A percentile compares a stretch with the other conserved stretches of the same genome.
These are phyloP conservation scores for Illadopsis cleaveri DNA, from an alignment of 2,113 vertebrate genomes.

Conservation along the genomic window DNA sequence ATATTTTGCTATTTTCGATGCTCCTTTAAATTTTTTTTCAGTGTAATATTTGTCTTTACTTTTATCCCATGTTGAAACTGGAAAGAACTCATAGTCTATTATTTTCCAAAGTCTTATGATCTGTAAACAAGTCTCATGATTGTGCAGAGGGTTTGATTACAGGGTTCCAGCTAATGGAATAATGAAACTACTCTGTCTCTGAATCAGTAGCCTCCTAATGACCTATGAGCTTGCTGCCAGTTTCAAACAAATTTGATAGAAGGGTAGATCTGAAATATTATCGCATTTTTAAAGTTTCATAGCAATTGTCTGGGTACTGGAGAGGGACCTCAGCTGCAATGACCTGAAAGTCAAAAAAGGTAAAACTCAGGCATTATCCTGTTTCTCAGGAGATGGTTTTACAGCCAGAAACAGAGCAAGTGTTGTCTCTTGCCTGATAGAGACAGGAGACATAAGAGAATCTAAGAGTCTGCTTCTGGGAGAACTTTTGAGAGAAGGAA, in stretches of 20 bases:
- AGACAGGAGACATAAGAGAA: not conserved
- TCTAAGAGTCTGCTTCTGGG: not conserved
- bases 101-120: slow-evolving; percentile 26
- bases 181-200: slow-evolving; percentile 56
- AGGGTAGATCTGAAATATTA: not conserved
- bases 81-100: not conserved
- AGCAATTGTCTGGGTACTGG: not conserved
- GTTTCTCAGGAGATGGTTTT: not conserved
- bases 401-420: not conserved
- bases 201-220: slow-evolving; percentile 40
- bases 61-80: not conserved
- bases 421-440: not conserved
- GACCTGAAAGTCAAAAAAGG: not conserved
- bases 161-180: slow-evolving; percentile 60
- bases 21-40: not conserved
- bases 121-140: slow-evolving; percentile 27
- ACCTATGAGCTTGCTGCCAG: slow-evolving; percentile 35
- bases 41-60: not conserved
- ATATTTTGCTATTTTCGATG: not conserved
- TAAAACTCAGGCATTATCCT: not conserved
- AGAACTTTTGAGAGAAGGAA: not conserved
- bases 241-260: slow-evolving; percentile 46
- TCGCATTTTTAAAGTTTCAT: slow-evolving; percentile 26
- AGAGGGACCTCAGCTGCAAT: not conserved
- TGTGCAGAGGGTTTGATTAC: slow-evolving; percentile 47